phyloP scores from a whole-genome alignment of 1,140 invertebrate species.

The Caenorhabditis elegans region WBcel235 BX284606.5:5626501-5627000 shows the following conservation, averaged over 20 bases:
- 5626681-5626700: too few relatives aligned
- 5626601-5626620: too few relatives aligned
- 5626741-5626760: not conserved
- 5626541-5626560: too few relatives aligned
- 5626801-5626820: slow-evolving; percentile 22
- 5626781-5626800: slow-evolving; percentile 8
- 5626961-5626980: not conserved
- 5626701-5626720: not conserved
- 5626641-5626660: too few relatives aligned
- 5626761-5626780: slow-evolving; percentile 11
- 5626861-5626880: slow-evolving; percentile 18
- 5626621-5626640: too few relatives aligned
- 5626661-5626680: too few relatives aligned
- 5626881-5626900: not conserved
- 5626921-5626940: not conserved
- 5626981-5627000: not conserved
- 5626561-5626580: too few relatives aligned
- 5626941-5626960: not conserved
- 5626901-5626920: not conserved
- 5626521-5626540: too few relatives aligned
- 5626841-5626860: slow-evolving; percentile 15
- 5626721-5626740: not conserved
- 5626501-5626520: too few relatives aligned
- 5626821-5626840: not conserved
- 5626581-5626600: too few relatives aligned